Evolutionary conservation across 2,113 vertebrate genomes (phyloP), one percentile per base, ranked within the genome.

Genomic region (Brachyistius frenatus): DNA sequence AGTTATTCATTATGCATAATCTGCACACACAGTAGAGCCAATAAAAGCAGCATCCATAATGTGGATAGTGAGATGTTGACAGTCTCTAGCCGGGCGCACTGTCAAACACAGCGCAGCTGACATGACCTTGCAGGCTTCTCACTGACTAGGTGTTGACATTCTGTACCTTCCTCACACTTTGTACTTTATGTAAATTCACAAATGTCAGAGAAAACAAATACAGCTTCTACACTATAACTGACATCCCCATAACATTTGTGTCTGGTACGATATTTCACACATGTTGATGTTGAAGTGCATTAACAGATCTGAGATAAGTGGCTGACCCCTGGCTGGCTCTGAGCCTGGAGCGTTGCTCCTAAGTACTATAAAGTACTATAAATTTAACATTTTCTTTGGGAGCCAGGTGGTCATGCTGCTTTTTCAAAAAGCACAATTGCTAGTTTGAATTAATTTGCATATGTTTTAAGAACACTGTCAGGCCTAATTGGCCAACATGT

Each of bases 81-180:
- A 71, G 11, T 36, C 39, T 5, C 61, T 49, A 47, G 72, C 44
- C 64, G 16, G n/a, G 64, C 49, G n/a, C 70, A 11, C n/a, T 2
- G 62, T 57, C 33, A 74, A 3, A 56, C 23, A 54, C 53, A 32
- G n/a, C 30, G 23, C 61, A 64, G 41, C 62, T 58, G 75, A 72
- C 56, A 14, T 56, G 71, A 71, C 76, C 85, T 83, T 82, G 63
- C 11, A 55, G 30, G 44, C 37, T 23, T 23, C 23, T 23, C 23
- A 23, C 23, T 35, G 71, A 33, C 31, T 36, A 9, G 39, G 7
- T 68, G 61, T 81, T 78, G 77, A 31, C 74, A 50, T 35, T 54
- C 3, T 16, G 46, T 6, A 2, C 11, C 69, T 31, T 46, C 9
- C 39, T 50, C 58, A 5, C n/a, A 4, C 7, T 62, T 36, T 46